Evolutionary conservation across 92 coral and sea anemone species (phyloP), one percentile per base, ranked within the genome.

Genomic region (Montipora capitata): DNA sequence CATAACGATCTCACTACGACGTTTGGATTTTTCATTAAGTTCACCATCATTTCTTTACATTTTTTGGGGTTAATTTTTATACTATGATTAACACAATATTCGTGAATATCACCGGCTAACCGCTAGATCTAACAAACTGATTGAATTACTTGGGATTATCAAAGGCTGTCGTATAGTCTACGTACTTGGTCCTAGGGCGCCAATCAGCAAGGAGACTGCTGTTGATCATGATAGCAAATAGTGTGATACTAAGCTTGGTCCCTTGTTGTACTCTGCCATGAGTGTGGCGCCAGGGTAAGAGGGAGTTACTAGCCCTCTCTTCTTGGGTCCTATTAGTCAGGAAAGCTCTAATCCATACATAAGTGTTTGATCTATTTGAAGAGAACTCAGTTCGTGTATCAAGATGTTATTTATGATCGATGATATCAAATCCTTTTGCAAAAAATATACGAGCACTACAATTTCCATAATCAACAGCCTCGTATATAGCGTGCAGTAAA

Each of bases 241-340:
- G 88, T 10, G 74, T 83, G 40, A 83, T 48, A 5, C 81, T 72
- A 27, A 83, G 73, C 62, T 87, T 80, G 39, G 88, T 81, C 18
- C 92, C 92, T 64, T 81, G 88, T 59, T 73, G 88, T 10, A 81
- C 68, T 41, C 88, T 82, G 14, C 92, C 92, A 39, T 82, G 75
- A 78, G 75, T 66, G 43, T 78, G 57, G 63, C 76, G 64, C 76
- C 88, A 81, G 13, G 65, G 74, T 10, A 82, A 72, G 27, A 82
- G 56, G 66, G 75, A n/a, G 27, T 43, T 63, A 69, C 59, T 1
- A 10, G 10, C 59, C 59, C 11, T 3, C 59, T 3, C 59, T 48
- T 5, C 0, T 48, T 48, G 52, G 52, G 59, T 54, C 11, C 11
- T 7, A 54, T 7, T 54, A 10, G 14, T 10, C 11, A 54, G 59